phyloP scores from a whole-genome alignment of 2,888 invertebrate species.

The Ceriagrion tenellum region DNA sequence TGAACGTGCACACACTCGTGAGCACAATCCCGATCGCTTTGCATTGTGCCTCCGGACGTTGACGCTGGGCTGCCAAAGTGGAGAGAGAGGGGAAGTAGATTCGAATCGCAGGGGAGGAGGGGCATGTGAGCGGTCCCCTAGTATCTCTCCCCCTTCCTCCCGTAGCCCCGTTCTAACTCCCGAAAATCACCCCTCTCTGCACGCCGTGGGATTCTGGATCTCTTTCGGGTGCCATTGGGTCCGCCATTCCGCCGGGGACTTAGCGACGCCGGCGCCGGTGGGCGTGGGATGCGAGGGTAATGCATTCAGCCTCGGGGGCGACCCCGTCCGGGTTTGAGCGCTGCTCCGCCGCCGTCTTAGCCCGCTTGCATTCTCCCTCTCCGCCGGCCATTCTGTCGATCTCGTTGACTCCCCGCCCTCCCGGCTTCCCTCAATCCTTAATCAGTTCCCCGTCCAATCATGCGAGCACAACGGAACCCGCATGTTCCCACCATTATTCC shows the following conservation, averaged over 20 bases:
- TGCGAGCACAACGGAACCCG: background rate
- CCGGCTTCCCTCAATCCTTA: background rate
- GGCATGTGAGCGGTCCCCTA: background rate
- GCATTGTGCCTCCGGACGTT: background rate
- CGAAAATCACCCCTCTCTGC: background rate
- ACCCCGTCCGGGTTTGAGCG: background rate
- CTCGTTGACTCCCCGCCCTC: background rate
- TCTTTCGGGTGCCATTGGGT: background rate
- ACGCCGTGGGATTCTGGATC: background rate
- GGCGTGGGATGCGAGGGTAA: constrained; percentile 14
- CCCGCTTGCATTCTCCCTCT: background rate
- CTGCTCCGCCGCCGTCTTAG: background rate
- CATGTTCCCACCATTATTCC: background rate
- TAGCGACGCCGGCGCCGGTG: background rate
- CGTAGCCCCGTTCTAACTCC: background rate
- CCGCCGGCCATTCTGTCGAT: background rate
- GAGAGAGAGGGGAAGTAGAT: background rate
- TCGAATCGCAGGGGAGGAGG: background rate
- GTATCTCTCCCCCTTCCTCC: background rate
- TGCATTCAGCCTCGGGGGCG: constrained; percentile 45
- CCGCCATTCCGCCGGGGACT: constrained; percentile 19
- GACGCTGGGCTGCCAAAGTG: background rate
- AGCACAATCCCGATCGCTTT: constrained; percentile 46
- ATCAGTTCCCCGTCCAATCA: background rate
- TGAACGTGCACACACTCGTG: background rate